Base-by-base conservation (phyloP, 2,888 invertebrate genomes). In the Lycocerus yunnanus region DNA sequence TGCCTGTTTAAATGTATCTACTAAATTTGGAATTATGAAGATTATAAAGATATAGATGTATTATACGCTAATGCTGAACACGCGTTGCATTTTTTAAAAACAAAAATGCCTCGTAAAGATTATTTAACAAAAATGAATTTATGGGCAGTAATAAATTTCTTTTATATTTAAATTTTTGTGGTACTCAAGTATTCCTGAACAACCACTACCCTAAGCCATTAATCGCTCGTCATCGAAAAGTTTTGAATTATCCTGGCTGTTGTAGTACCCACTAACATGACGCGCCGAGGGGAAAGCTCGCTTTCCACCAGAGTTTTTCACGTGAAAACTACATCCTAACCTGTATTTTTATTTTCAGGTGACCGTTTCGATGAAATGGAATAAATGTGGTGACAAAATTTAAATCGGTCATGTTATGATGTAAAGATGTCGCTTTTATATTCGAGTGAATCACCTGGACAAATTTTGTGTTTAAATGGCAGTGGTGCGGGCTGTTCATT, bases 391-490 rank as follows among this genome's bases (percentile, higher is more conserved):
- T n/a, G 43, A 43, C 6, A n/a, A n/a, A 5, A 43, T 13, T 27
- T 27, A 27, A n/a, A 27, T 3, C n/a, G 27, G 27, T 13, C 27
- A n/a, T 13, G 27, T 27, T 43, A 75, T 67, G 21, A 75, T 72
- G 75, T 73, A 66, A 79, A 76, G 69, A 87, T 87, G 87, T 86
- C 86, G 59, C 81, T 87, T 77, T 81, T 86, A n/a, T 86, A 86
- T 80, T 85, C 87, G 74, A 86, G 86, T 78, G 86, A 86, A 79
- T 84, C 86, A 58, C 85, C 86, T 65, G 80, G 83, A 68, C 79
- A 80, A 20, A 80, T 81, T 68, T 77, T 82, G 72, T 87, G 86
- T 81, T 81, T 83, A 73, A 86, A 86, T 78, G 80, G 78, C 9
- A 79, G 78, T 15, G 83, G 83, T 61, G 79, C 82, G 14, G 84